phyloP scores from a whole-genome alignment of 1,140 invertebrate species.

The Tribolium madens region DNA sequence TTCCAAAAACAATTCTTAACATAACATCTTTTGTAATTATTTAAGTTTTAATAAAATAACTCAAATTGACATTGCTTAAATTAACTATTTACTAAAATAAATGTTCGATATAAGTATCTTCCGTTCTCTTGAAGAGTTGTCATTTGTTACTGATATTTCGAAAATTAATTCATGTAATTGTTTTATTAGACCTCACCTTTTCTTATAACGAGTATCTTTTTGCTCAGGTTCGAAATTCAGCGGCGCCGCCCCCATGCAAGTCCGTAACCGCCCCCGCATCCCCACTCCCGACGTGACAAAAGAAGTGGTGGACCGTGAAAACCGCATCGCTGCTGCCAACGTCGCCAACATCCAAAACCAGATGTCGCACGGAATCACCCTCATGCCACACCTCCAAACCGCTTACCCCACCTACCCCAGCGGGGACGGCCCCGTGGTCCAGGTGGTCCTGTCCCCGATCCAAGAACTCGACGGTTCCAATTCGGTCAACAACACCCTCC shows the following conservation, averaged over 20 bases:
- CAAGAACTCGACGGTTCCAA: conserved; percentile 77
- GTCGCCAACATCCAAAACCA: conserved; percentile 50
- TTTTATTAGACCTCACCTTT: no score
- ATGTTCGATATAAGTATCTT: no score
- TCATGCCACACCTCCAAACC: conserved; percentile 71
- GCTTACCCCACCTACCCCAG: conserved; percentile 68
- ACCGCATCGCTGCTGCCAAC: conserved; percentile 67
- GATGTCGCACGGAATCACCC: conserved; percentile 69
- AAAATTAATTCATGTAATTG: no score
- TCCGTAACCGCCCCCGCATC: conserved; percentile 83
- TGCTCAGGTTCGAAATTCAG: conserved; percentile 16
- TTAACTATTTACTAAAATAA: no score
- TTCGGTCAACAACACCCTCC: conserved; percentile 76
- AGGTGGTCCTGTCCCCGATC: conserved; percentile 84
- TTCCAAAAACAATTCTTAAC: no score
- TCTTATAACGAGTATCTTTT: not conserved
- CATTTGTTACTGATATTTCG: no score
- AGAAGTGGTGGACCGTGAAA: conserved; percentile 79
- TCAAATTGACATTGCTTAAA: no score
- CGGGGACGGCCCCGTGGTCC: conserved; percentile 76
- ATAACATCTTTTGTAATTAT: no score
- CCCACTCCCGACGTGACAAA: conserved; percentile 88
- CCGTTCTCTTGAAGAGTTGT: no score
- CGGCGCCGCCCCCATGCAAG: conserved; percentile 70
- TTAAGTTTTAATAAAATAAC: no score